Evolutionary conservation across 2,113 vertebrate species (phyloP).

Genomic region (Pterocles gutturalis): DNA sequence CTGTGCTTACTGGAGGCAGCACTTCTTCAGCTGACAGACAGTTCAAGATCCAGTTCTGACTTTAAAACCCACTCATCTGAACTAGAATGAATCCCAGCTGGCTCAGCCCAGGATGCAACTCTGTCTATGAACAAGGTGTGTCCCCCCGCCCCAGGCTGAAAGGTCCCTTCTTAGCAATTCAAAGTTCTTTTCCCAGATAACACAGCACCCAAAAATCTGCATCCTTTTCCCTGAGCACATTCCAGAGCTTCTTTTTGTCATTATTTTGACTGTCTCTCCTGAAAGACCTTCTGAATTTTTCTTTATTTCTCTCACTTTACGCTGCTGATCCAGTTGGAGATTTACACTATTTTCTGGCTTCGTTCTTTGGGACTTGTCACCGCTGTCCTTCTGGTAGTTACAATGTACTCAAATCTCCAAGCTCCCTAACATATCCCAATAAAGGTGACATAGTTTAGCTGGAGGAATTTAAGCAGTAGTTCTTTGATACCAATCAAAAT

Average conservation of each 20-base stretch:
- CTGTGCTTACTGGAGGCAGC: neutral
- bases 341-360: neutral
- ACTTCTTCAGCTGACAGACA: neutral
- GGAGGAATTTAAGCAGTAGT: neutral
- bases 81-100: neutral
- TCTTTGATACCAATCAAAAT: neutral
- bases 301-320: neutral
- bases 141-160: fast-evolving
- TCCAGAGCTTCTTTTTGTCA: neutral
- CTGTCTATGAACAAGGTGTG: neutral
- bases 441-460: neutral
- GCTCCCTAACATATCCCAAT: neutral
- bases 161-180: neutral
- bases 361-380: neutral
- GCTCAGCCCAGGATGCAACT: neutral
- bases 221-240: fast-evolving
- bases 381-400: neutral
- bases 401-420: neutral
- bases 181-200: neutral
- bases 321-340: neutral
- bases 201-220: neutral
- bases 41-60: neutral
- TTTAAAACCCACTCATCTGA: neutral
- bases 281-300: neutral
- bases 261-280: neutral